Conservation (phyloP, 2,888 invertebrate genomes). For the Petrolisthes manimaculis region DNA sequence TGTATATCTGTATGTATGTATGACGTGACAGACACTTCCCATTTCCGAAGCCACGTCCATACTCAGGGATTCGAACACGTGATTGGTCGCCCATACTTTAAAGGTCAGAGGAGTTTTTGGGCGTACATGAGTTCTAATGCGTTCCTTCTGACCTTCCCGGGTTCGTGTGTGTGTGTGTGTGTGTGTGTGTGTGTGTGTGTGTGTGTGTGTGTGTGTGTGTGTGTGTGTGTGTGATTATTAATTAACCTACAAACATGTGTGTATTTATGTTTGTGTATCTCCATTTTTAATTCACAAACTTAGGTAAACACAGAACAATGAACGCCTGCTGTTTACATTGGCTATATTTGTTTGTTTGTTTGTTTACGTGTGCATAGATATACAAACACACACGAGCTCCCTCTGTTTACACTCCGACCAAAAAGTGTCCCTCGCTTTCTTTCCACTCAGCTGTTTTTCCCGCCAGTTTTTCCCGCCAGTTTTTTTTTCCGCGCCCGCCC, state of each 20-base stretch:
- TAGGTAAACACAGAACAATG: neutral
- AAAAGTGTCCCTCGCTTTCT: too few relatives aligned
- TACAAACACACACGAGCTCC: neutral
- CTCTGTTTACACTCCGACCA: too few relatives aligned
- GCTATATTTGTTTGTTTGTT: neutral
- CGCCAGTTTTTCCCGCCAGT: too few relatives aligned
- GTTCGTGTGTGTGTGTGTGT: constrained; percentile 5
- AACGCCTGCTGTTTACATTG: neutral
- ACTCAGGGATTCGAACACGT: too few relatives aligned
- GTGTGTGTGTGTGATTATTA: constrained; percentile 1
- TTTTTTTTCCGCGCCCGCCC: too few relatives aligned
- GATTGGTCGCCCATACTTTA: too few relatives aligned
- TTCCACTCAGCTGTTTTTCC: too few relatives aligned
- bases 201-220: constrained; percentile 22
- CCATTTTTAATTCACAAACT: too few relatives aligned
- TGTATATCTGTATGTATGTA: neutral
- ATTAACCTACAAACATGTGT: neutral
- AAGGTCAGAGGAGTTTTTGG: neutral
- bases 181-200: constrained; percentile 22
- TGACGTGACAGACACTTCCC: too few relatives aligned
- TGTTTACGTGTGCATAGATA: neutral
- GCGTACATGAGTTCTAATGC: neutral
- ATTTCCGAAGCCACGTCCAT: too few relatives aligned
- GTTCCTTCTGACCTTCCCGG: neutral
- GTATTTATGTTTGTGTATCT: too few relatives aligned